Percentiles rank a stretch among this genome's conserved stretches.
Evolutionary conservation across 2,113 vertebrate species (phyloP).

Genomic region (Rhinogobius similis): DNA sequence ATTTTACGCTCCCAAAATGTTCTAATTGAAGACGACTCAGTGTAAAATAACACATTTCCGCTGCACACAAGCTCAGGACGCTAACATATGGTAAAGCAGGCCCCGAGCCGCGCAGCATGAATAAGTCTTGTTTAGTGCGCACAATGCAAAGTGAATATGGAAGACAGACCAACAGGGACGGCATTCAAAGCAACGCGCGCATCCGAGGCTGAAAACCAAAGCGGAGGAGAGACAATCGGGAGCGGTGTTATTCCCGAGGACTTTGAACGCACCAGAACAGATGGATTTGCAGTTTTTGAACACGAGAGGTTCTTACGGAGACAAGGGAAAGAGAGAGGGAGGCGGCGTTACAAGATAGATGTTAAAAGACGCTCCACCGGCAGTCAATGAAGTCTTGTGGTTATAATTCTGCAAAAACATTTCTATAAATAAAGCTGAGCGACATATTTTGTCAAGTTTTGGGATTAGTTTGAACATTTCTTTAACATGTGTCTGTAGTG

Average conservation of each 20-base stretch:
- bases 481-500: too few species aligned
- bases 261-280: slow-evolving; percentile 3
- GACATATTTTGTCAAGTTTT: too few species aligned
- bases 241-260: neutral
- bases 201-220: neutral
- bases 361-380: neutral
- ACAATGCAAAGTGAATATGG: slow-evolving; percentile 7
- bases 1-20: too few species aligned
- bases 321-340: neutral
- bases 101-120: neutral
- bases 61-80: too few species aligned
- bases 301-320: slow-evolving; percentile 4
- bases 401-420: slow-evolving; percentile 24
- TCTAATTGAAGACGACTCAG: too few species aligned
- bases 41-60: too few species aligned
- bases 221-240: neutral
- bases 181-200: neutral
- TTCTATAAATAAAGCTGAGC: too few species aligned
- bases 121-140: neutral
- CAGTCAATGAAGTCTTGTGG: slow-evolving; percentile 3
- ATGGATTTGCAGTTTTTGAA: neutral
- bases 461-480: too few species aligned
- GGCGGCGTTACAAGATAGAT: neutral
- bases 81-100: slow-evolving; percentile 9
- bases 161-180: neutral